Percentiles rank a stretch among this genome's conserved stretches.
Conservation (phyloP, 64 coral and sea anemone genomes). For the Stichodactyla helianthus region DNA sequence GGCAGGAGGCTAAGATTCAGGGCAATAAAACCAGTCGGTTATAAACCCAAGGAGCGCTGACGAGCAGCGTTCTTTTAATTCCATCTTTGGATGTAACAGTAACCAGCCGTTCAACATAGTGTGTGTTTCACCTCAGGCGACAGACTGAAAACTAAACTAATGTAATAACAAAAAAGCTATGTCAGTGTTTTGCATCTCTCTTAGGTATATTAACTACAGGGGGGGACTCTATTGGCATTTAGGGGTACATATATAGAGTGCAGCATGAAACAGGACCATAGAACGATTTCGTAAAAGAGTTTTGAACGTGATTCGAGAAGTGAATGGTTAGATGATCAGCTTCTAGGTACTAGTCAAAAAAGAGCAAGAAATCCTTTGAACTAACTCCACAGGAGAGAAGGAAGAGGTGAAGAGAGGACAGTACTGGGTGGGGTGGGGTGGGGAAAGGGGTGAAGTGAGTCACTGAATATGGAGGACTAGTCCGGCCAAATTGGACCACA, state of each 20-base stretch:
- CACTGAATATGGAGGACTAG: too few species aligned
- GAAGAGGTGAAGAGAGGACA: too few species aligned
- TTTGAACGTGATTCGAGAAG: not conserved
- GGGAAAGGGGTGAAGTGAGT: not conserved
- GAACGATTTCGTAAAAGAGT: not conserved
- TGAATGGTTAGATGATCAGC: not conserved
- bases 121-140: too few species aligned
- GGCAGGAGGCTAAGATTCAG: not conserved
- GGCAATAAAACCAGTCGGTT: not conserved
- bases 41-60: not conserved
- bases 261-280: too few species aligned
- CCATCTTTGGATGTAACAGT: not conserved
- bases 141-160: too few species aligned
- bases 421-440: not conserved
- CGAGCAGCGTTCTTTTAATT: not conserved
- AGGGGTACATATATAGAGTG: too few species aligned
- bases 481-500: too few species aligned
- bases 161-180: too few species aligned
- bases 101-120: not conserved
- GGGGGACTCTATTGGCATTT: too few species aligned
- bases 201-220: too few species aligned
- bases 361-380: not conserved
- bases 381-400: too few species aligned
- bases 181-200: too few species aligned
- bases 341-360: not conserved